Percentiles rank a stretch among this genome's conserved stretches.
Evolutionary conservation across 2,888 invertebrate species (phyloP).

Genomic region (Ischnura elegans): DNA sequence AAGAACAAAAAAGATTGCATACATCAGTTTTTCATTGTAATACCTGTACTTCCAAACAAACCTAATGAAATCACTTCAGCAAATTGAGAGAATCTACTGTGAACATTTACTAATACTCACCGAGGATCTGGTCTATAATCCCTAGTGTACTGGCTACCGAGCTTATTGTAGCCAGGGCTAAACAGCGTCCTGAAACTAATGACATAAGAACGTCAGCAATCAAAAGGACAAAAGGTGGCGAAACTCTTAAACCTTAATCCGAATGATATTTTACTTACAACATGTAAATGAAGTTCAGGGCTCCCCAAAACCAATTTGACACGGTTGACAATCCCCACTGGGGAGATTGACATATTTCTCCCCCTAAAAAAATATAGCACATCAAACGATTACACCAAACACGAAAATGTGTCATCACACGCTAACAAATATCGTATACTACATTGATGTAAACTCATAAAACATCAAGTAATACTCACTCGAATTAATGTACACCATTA

Average conservation of each 20-base stretch:
- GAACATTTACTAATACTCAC: constrained; percentile 52
- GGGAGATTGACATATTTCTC: constrained; percentile 42
- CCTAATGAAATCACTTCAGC: no score
- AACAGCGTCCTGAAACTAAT: constrained; percentile 69
- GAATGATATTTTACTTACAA: neutral
- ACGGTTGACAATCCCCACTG: constrained; percentile 36
- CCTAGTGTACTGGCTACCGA: constrained; percentile 69
- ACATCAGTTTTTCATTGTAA: neutral
- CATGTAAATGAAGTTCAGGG: constrained; percentile 49
- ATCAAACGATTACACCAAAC: neutral
- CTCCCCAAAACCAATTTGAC: constrained; percentile 56
- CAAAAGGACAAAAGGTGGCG: neutral
- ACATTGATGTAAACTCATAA: neutral
- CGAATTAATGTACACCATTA: constrained; percentile 46
- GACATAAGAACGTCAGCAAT: neutral
- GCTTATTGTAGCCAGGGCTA: constrained; percentile 69
- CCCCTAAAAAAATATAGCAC: neutral
- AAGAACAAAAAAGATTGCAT: neutral
- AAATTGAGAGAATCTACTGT: no score
- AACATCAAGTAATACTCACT: neutral
- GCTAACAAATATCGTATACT: neutral
- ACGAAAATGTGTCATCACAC: neutral
- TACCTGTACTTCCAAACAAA: neutral
- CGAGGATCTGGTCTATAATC: constrained; percentile 70
- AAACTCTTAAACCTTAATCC: neutral